Evolutionary conservation across 1,140 invertebrate genomes (phyloP).

Genomic region (Drosophila bipectinata): DNA sequence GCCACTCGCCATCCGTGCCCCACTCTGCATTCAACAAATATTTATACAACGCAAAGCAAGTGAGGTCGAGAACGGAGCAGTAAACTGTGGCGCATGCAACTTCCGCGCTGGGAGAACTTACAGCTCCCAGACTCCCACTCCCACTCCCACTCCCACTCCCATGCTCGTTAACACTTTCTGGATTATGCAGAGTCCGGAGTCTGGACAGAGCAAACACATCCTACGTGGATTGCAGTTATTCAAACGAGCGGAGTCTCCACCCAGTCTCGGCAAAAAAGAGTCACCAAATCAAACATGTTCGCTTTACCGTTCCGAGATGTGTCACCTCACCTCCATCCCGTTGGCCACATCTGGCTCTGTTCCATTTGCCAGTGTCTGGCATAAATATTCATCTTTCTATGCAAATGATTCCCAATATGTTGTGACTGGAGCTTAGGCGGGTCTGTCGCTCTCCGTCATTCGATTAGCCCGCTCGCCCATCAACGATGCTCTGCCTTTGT

Average conservation of each 20-base stretch:
- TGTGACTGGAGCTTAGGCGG: conserved; percentile 34
- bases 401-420: conserved; percentile 36
- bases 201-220: conserved; percentile 9
- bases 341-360: conserved; percentile 5
- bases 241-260: neutral
- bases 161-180: conserved; percentile 62
- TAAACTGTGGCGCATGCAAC: conserved; percentile 66
- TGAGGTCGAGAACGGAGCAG: conserved; percentile 29
- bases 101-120: conserved; percentile 48
- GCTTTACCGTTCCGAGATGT: conserved; percentile 45
- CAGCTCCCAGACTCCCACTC: neutral
- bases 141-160: neutral
- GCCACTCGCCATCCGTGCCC: conserved; percentile 16
- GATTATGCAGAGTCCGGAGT: conserved; percentile 52
- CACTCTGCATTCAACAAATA: conserved; percentile 52
- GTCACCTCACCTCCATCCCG: conserved; percentile 17
- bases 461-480: conserved; percentile 30
- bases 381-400: conserved; percentile 52
- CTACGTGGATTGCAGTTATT: conserved; percentile 21
- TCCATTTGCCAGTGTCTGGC: conserved; percentile 30
- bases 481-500: neutral
- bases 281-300: conserved; percentile 19
- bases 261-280: neutral
- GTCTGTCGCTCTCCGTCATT: conserved; percentile 24
- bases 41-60: conserved; percentile 56